Conservation (phyloP, 2,797 vertebrate species). For the Halcyon leucocephala region DNA sequence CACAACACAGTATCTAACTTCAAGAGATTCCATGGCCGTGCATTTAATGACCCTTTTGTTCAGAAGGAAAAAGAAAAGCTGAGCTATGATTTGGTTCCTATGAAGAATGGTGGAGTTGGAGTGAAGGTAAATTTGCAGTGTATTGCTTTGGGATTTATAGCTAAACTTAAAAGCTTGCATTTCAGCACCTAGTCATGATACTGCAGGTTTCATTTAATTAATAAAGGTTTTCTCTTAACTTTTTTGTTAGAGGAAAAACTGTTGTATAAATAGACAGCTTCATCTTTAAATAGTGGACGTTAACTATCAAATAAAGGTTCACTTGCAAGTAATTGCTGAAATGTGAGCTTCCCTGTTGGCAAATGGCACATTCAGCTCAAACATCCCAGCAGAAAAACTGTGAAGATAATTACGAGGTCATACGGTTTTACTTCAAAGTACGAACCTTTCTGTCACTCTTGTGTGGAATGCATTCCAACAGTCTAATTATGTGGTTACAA, state of each 20-base stretch:
- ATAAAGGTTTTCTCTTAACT: not conserved
- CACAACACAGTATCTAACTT: constrained; percentile 83
- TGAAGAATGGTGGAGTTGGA: constrained; percentile 83
- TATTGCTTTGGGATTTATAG: not conserved
- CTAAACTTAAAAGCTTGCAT: not conserved
- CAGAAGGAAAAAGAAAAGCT: constrained; percentile 80
- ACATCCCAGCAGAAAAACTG: not conserved
- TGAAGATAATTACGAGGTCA: not conserved
- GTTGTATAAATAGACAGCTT: not conserved
- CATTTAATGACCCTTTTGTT: constrained; percentile 82
- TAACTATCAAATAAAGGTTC: not conserved
- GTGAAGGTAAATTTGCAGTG: constrained; percentile 78
- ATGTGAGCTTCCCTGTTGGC: not conserved
- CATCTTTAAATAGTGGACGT: not conserved
- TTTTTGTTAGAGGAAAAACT: not conserved
- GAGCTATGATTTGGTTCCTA: constrained; percentile 81
- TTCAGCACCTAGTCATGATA: not conserved
- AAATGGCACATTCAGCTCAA: not conserved
- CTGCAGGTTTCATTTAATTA: not conserved
- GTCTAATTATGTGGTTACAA: not conserved
- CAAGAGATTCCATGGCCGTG: constrained; percentile 83
- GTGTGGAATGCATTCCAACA: not conserved
- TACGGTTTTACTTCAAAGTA: not conserved
- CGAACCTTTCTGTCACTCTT: not conserved
- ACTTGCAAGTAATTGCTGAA: not conserved